Evolutionary conservation across 2,797 vertebrate species (phyloP).

Genomic region (Pogoniulus pusillus): DNA sequence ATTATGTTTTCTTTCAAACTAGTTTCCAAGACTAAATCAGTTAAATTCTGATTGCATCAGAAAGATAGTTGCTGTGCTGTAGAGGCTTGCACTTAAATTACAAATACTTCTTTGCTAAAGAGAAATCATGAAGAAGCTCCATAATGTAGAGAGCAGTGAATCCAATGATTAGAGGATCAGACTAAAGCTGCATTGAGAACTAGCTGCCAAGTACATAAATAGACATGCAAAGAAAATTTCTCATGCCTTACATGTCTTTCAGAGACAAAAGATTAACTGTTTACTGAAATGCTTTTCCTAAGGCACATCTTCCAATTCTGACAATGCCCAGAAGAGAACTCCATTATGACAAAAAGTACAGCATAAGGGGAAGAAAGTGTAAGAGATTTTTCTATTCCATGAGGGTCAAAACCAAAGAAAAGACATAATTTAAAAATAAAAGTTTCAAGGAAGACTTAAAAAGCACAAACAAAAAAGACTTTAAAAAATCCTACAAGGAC

Average conservation of each 20-base stretch:
- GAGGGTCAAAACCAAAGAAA: neutral
- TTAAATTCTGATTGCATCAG: neutral
- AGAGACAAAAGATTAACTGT: neutral
- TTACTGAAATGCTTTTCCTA: constrained; percentile 26
- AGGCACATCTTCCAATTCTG: neutral
- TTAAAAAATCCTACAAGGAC: neutral
- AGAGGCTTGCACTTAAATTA: neutral
- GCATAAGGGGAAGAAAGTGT: neutral
- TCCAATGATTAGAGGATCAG: neutral
- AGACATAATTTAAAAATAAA: too few relatives aligned
- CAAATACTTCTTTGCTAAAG: neutral
- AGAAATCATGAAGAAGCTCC: neutral
- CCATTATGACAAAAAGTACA: neutral
- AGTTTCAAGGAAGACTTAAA: neutral
- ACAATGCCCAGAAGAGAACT: constrained; percentile 20
- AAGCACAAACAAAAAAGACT: neutral
- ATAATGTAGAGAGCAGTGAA: neutral
- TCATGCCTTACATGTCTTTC: neutral
- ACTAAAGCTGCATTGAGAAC: neutral
- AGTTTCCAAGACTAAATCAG: neutral
- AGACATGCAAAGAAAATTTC: neutral
- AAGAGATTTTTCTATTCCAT: neutral
- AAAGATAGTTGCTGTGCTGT: neutral
- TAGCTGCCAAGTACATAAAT: neutral
- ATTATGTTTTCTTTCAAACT: neutral